These are phyloP conservation scores for Fragum whitleyi DNA, from an alignment of 2,888 invertebrate genomes.

Conservation along the genomic window DNA sequence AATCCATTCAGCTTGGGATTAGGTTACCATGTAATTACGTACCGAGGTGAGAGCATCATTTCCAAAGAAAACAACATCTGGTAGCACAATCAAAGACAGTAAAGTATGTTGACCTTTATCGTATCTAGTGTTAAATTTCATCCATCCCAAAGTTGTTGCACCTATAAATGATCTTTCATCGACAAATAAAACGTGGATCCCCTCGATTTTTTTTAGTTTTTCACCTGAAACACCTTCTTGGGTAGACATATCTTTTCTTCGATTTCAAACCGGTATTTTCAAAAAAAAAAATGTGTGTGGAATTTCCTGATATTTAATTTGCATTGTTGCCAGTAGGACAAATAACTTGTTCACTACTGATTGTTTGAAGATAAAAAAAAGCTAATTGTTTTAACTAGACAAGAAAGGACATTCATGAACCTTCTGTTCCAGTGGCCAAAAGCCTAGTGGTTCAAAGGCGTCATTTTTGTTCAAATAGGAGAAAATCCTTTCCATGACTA, in stretches of 20 bases:
- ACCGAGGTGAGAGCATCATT: conserved; percentile 55
- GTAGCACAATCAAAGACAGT: conserved; percentile 57
- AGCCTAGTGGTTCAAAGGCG: conserved; percentile 42
- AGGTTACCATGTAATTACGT: conserved; percentile 31
- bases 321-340: conserved; percentile 69
- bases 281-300: conserved; percentile 64
- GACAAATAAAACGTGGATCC: conserved; percentile 53
- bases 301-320: conserved; percentile 61
- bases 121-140: conserved; percentile 47
- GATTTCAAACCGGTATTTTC: conserved; percentile 54
- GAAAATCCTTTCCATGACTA: conserved; percentile 52
- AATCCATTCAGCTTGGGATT: conserved; percentile 50
- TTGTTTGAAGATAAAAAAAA: conserved; percentile 40
- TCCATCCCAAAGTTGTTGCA: conserved; percentile 53
- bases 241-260: conserved; percentile 49
- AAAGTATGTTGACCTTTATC: conserved; percentile 17
- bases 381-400: conserved; percentile 53
- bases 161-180: conserved; percentile 67
- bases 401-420: conserved; percentile 64
- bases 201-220: conserved; percentile 46
- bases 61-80: conserved; percentile 67
- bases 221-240: conserved; percentile 57
- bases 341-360: conserved; percentile 60
- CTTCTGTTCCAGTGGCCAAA: conserved; percentile 62
- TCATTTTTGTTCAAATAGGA: conserved; percentile 25